Conservation (phyloP, 2,797 vertebrate species). For the Merluccius polli region DNA sequence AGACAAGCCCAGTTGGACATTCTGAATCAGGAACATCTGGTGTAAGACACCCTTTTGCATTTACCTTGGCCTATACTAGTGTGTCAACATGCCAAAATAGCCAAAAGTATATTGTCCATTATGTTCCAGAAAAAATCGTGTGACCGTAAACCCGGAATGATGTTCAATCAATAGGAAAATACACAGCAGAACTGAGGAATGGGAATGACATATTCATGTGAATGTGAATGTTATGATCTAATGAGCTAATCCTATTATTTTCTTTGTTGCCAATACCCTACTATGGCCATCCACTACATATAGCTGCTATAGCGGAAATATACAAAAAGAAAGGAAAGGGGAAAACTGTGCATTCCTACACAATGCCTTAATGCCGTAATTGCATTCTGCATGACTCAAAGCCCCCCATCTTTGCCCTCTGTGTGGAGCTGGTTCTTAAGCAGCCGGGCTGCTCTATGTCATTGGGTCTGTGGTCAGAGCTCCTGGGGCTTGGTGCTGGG, state of each 20-base stretch:
- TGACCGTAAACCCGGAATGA: slow-evolving; percentile 50
- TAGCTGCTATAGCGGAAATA: background rate
- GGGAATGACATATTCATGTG: slow-evolving; percentile 14
- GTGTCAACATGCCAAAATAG: slow-evolving; percentile 39
- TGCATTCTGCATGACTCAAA: background rate
- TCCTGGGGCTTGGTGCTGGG: slow-evolving; percentile 68
- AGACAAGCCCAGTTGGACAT: slow-evolving; percentile 48
- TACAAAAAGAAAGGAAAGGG: background rate
- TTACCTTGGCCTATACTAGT: slow-evolving; percentile 49
- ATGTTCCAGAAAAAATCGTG: slow-evolving; percentile 60
- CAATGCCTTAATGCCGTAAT: background rate
- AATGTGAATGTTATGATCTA: background rate
- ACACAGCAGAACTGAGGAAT: slow-evolving; percentile 18
- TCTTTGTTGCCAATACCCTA: background rate
- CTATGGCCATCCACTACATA: background rate
- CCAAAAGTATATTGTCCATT: slow-evolving; percentile 50
- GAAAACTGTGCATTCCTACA: background rate
- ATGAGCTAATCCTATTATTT: background rate
- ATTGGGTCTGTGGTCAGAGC: slow-evolving; percentile 60
- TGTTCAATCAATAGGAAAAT: slow-evolving; percentile 35
- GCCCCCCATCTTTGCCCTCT: background rate
- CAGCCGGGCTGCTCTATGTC: slow-evolving; percentile 46
- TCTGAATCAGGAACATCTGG: slow-evolving; percentile 55
- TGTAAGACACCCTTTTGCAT: slow-evolving; percentile 48
- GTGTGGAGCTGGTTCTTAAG: background rate